A percentile compares a stretch with the other conserved stretches of the same genome.
Conservation (phyloP, 2,888 invertebrate species). For the Tiliacea aurago region DNA sequence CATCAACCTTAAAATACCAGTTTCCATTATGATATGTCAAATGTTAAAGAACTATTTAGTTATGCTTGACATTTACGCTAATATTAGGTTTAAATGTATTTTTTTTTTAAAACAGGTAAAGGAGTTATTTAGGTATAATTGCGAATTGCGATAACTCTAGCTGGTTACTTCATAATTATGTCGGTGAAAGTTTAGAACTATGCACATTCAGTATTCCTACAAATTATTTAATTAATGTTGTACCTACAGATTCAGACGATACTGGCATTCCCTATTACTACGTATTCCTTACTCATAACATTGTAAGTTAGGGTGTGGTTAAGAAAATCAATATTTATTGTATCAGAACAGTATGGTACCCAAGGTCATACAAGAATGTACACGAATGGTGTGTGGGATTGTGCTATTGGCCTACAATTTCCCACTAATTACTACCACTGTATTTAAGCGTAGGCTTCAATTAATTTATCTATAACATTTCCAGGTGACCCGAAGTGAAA, state of each 20-base stretch:
- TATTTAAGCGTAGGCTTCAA: constrained; percentile 39
- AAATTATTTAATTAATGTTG: too few species aligned
- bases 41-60: constrained; percentile 43
- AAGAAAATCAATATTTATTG: constrained; percentile 11
- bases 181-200: too few species aligned
- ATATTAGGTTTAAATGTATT: background rate
- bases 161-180: too few species aligned
- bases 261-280: too few species aligned
- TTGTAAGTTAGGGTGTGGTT: constrained; percentile 6
- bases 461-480: constrained; percentile 67
- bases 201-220: too few species aligned
- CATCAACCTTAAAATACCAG: constrained; percentile 35
- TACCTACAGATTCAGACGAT: too few species aligned
- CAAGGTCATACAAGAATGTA: constrained; percentile 31
- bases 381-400: constrained; percentile 29
- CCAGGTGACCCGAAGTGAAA: constrained; percentile 74
- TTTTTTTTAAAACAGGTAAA: background rate
- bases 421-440: constrained; percentile 56
- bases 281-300: background rate
- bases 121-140: too few species aligned
- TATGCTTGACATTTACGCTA: constrained; percentile 23
- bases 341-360: background rate
- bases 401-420: constrained; percentile 58
- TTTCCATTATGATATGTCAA: constrained; percentile 39
- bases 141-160: too few species aligned